Evolutionary conservation across 1,140 invertebrate species (phyloP), one percentile per base, ranked within the genome.

Genomic region (Musca domestica): DNA sequence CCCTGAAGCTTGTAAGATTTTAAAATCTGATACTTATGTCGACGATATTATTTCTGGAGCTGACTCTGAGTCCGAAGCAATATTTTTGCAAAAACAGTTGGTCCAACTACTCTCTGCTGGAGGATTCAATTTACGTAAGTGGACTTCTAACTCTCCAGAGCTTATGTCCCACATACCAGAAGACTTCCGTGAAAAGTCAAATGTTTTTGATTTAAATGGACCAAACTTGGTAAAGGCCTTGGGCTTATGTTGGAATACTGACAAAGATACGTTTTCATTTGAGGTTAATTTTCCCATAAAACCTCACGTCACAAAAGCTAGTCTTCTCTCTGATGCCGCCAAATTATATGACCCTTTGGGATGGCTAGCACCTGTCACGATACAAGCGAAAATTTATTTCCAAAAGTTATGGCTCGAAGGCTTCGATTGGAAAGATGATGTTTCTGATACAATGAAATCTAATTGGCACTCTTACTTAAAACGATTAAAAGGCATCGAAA

Each of bases 321-420:
- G n/a, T n/a, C n/a, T n/a, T n/a, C n/a, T n/a, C n/a, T n/a, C n/a
- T 10, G 71, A 74, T 46, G 74, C 78, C 17, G 71, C 72, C 6
- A 58, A 76, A 69, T 64, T 81, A 6, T 83, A 76, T 66, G 79
- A 83, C 67, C 76, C 78, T 10, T 30, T 80, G 5, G 82, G 81
- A 10, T 76, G 75, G 49, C 58, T 83, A 5, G 65, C 74, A 6
- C 83, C 83, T 6, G 65, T 78, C 7, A 76, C 77, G 9, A 71
- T 84, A 14, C 69, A 54, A 9, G 76, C 74, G 17, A 83, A 84
- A 71, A 72, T 82, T 6, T 30, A 84, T 2, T 75, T 84, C 20
- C 81, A 85, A 74, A 66, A 25, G 7, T 25, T 64, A 30, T 64
- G 47, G 68, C 19, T 54, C 14, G 48, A 15, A 14, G 48, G 48